phyloP scores from a whole-genome alignment of 2,113 vertebrate species.

The Chaetorhynchus papuensis region DNA sequence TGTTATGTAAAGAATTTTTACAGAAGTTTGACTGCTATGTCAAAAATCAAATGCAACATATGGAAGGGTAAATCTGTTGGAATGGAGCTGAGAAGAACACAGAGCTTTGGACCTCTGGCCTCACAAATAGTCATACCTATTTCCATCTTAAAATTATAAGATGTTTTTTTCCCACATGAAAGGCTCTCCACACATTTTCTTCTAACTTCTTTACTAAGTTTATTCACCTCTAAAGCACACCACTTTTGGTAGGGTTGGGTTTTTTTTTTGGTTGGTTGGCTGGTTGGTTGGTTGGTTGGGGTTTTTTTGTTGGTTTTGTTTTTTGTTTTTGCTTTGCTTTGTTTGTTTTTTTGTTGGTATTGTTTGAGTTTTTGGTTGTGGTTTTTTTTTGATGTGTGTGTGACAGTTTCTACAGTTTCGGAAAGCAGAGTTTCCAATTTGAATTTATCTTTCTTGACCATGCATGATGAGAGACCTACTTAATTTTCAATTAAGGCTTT shows the following conservation, averaged over 20 bases:
- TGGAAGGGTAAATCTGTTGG: not conserved
- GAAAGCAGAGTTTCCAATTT: not conserved
- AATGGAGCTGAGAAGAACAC: not conserved
- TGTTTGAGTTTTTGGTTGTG: too few species aligned
- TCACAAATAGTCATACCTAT: not conserved
- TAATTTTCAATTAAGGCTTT: not conserved
- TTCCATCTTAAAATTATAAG: not conserved
- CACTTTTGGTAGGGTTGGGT: fast-evolving
- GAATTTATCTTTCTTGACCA: not conserved
- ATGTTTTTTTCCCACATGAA: not conserved
- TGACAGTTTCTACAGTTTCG: not conserved
- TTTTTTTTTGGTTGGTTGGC: not conserved
- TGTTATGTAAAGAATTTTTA: not conserved
- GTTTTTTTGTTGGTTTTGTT: not conserved
- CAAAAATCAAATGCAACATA: not conserved
- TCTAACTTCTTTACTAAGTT: not conserved
- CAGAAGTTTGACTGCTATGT: not conserved
- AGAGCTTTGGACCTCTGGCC: not conserved
- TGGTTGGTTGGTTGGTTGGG: not conserved
- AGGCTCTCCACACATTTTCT: not conserved
- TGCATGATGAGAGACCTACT: not conserved
- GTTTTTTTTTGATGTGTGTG: not conserved
- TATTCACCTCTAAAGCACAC: not conserved
- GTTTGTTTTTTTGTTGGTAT: not conserved
- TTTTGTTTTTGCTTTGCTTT: not conserved